A percentile compares a stretch with the other conserved stretches of the same genome.
These are phyloP conservation scores for Octodon degus DNA, from an alignment of 2,113 vertebrate species.

Conservation along the genomic window DNA sequence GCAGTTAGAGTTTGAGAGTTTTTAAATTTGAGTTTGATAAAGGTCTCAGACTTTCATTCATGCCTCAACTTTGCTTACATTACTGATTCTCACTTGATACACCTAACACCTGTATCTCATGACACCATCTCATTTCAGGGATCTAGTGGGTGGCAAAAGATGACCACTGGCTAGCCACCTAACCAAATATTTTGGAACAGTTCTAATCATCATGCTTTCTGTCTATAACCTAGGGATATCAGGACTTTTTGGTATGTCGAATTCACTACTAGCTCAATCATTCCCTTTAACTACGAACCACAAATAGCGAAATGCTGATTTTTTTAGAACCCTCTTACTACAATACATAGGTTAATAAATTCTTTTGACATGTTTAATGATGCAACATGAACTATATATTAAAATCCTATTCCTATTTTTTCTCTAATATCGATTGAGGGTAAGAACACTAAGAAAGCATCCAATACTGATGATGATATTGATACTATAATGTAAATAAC, in stretches of 20 bases:
- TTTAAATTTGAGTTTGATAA: background rate
- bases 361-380: background rate
- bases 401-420: constrained; percentile 39
- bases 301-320: background rate
- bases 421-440: background rate
- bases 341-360: background rate
- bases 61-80: background rate
- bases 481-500: background rate
- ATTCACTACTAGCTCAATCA: constrained; percentile 47
- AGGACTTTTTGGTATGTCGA: background rate
- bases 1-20: background rate
- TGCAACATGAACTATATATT: background rate
- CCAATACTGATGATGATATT: background rate
- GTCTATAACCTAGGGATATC: background rate
- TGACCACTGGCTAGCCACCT: background rate
- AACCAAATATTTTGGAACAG: background rate
- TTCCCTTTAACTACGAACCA: constrained; percentile 8
- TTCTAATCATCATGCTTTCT: background rate
- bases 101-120: background rate
- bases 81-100: constrained; percentile 34
- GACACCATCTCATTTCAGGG: background rate
- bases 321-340: background rate
- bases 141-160: background rate
- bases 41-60: background rate
- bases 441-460: background rate